Base-by-base conservation (phyloP, 2,113 vertebrate species). In the Pachycephala philippinensis region DNA sequence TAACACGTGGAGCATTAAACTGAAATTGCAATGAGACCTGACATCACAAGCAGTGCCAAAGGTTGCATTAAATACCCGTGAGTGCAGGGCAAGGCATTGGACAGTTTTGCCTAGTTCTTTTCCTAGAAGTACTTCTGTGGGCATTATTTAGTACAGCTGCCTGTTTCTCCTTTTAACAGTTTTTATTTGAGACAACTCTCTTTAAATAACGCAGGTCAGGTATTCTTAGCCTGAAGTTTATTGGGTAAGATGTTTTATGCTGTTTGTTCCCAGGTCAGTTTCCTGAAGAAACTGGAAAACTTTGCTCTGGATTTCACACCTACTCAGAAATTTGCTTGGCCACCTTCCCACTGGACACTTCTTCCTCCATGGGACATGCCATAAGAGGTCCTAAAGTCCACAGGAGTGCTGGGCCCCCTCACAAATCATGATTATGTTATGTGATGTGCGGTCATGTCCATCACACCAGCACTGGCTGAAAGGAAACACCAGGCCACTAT, bases 401-500 rank as follows among this genome's bases (percentile, higher is more conserved):
- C n/a, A 16, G 68, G 42, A 50, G 4, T 20, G 16, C 47, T 33
- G 59, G 15, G 7, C 33, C 13, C 42, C 77, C 30, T 50, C 56
- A 37, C 6, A 24, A 31, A 19, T 64, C 11, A 4, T 18, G 18
- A 10, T 70, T 54, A 24, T 0, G 0, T 75, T 71, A 20, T 37
- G n/a, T 65, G 50, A 22, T 33, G 27, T 0, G 0, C 0, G 0
- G 40, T 78, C 3, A 4, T 16, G 22, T 54, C 64, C 24, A 11
- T 52, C 60, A 14, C 26, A 30, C 49, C 40, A 60, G n/a, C n/a
- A 20, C 14, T 71, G 57, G 20, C 40, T 60, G 86, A 78, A 89
- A 52, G 54, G 8, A 71, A 66, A 7, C 19, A 10, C 8, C 28
- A 40, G 60, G 27, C 39, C 65, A 8, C 45, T 42, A 5, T 42